A percentile compares a stretch with the other conserved stretches of the same genome.
phyloP scores from a whole-genome alignment of 2,797 vertebrate species.

The Acropternis orthonyx region DNA sequence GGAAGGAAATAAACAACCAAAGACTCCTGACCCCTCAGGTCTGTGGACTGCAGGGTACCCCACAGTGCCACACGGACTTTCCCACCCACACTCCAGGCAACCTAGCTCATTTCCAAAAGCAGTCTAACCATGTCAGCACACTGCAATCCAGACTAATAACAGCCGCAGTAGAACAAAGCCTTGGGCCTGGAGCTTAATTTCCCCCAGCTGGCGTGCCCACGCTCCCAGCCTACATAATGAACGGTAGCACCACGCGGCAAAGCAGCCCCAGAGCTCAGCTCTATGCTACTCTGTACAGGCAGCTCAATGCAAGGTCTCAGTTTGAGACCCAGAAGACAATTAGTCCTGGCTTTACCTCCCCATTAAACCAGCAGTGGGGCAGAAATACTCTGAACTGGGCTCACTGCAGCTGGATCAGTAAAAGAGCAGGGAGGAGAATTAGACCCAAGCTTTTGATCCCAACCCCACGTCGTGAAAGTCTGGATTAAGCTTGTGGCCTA shows the following conservation, averaged over 20 bases:
- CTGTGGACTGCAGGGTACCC: background rate
- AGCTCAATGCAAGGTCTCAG: rapidly evolving
- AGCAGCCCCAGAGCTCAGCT: background rate
- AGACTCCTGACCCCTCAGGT: background rate
- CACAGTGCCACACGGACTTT: background rate
- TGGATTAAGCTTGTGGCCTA: background rate
- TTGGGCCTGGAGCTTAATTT: slow-evolving; percentile 41
- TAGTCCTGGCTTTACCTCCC: background rate
- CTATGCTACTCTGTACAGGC: background rate
- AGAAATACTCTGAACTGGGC: background rate
- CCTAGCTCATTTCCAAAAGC: slow-evolving; percentile 37
- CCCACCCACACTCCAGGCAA: background rate
- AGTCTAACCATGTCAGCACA: slow-evolving; percentile 8
- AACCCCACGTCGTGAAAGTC: background rate
- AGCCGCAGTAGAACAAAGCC: background rate
- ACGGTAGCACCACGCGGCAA: rapidly evolving
- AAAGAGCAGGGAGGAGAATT: background rate
- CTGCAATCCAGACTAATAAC: slow-evolving; percentile 34
- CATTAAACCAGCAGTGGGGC: background rate
- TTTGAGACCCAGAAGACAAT: background rate
- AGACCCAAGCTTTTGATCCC: background rate
- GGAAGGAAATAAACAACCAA: slow-evolving; percentile 37
- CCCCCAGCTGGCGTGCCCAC: slow-evolving; percentile 29
- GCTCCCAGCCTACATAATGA: background rate
- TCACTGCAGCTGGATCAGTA: background rate